These are phyloP conservation scores for Hecatera dysodea DNA, from an alignment of 2,888 invertebrate genomes.

Conservation along the genomic window DNA sequence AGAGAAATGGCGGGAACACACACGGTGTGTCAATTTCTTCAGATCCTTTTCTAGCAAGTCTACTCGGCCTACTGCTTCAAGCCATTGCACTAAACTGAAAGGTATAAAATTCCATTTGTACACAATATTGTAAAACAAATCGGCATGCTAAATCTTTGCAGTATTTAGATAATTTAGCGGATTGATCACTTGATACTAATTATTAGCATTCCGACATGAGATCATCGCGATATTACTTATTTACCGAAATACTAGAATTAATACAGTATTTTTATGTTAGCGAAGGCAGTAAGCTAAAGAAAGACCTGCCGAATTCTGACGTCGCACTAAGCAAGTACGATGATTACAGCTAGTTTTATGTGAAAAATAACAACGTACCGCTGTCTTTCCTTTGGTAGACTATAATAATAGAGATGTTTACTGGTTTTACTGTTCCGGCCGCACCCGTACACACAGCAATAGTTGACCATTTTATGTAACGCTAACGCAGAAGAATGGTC, in stretches of 20 bases:
- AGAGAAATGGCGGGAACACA: conserved; percentile 85
- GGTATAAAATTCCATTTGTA: neutral
- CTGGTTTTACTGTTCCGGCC: conserved; percentile 82
- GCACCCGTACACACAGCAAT: conserved; percentile 85
- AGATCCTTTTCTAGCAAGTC: conserved; percentile 76
- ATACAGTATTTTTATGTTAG: no score
- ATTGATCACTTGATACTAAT: neutral
- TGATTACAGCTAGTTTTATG: neutral
- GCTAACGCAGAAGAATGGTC: neutral
- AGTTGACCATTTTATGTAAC: conserved; percentile 80
- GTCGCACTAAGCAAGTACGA: neutral
- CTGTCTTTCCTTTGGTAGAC: conserved; percentile 81
- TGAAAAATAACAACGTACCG: conserved; percentile 71
- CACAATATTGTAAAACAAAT: neutral
- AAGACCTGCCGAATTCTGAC: neutral
- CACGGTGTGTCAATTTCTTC: conserved; percentile 73
- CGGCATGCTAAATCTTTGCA: neutral
- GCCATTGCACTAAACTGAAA: conserved; percentile 81
- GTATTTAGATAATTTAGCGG: neutral
- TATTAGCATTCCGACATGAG: neutral
- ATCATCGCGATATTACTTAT: no score
- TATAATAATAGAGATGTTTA: conserved; percentile 82
- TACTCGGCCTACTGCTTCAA: conserved; percentile 78
- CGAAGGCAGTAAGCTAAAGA: no score
- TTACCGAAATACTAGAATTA: no score